phyloP scores from a whole-genome alignment of 2,113 vertebrate genomes.

The Paratilapia polleni region DNA sequence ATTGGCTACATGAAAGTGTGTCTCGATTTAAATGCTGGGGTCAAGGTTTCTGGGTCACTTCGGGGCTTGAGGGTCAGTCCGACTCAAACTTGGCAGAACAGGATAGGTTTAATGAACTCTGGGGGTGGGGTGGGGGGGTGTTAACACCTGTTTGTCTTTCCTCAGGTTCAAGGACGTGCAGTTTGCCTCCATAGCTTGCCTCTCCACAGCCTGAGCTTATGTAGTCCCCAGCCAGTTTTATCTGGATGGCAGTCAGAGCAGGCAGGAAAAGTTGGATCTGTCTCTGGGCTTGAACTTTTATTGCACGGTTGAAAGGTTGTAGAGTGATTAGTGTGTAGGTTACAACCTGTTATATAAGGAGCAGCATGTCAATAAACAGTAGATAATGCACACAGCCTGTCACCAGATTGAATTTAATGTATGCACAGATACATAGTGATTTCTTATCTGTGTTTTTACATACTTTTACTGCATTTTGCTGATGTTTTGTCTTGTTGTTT shows the following conservation, averaged over 20 bases:
- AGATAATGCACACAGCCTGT: background rate
- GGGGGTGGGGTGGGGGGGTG: conserved; percentile 33
- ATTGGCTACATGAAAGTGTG: conserved; percentile 18
- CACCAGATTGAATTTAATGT: background rate
- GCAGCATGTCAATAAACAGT: conserved; percentile 2
- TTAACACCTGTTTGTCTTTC: conserved; percentile 71
- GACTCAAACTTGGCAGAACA: conserved; percentile 67
- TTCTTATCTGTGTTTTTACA: conserved; percentile 6
- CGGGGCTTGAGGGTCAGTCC: background rate
- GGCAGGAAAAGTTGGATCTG: conserved; percentile 26
- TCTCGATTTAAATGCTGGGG: conserved; percentile 1
- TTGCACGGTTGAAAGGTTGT: background rate
- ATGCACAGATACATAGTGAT: background rate
- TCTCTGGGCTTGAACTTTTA: conserved; percentile 18
- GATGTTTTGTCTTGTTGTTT: background rate
- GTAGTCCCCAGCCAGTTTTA: conserved; percentile 56
- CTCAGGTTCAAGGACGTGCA: conserved; percentile 68
- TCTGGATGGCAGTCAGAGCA: conserved; percentile 43
- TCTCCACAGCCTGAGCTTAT: background rate
- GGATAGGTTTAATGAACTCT: conserved; percentile 56
- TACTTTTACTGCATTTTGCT: background rate
- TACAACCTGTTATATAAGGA: conserved; percentile 26
- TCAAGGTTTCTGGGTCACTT: conserved; percentile 30
- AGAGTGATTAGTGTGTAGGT: background rate
- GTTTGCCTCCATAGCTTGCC: conserved; percentile 9